Percentiles rank a stretch among this genome's conserved stretches.
Evolutionary conservation across 2,888 invertebrate species (phyloP).

Genomic region (Xestia c-nigrum): DNA sequence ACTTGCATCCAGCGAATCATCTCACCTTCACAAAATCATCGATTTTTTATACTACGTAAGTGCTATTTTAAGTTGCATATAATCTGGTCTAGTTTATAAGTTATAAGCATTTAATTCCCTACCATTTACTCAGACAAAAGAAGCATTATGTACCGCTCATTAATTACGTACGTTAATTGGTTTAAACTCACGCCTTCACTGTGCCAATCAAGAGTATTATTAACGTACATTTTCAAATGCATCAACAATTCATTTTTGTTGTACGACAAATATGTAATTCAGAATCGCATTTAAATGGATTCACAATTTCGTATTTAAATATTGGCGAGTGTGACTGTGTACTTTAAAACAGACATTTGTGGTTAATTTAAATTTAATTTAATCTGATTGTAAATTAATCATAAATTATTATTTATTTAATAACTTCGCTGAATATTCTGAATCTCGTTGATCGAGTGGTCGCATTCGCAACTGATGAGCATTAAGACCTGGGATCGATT

Average conservation of each 20-base stretch:
- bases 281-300: not conserved
- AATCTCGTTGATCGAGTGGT: not conserved
- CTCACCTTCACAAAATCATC: too few relatives aligned
- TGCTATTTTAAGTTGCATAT: not conserved
- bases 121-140: slow-evolving; percentile 17
- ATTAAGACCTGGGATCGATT: not conserved
- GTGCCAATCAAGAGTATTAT: slow-evolving; percentile 2
- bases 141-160: not conserved
- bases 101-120: not conserved
- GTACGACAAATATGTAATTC: not conserved
- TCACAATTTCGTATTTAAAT: not conserved
- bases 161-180: slow-evolving; percentile 28
- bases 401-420: not conserved
- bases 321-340: not conserved
- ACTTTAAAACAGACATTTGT: not conserved
- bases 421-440: not conserved
- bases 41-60: too few relatives aligned
- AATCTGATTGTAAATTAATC: not conserved
- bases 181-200: slow-evolving; percentile 13
- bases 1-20: too few relatives aligned
- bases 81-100: not conserved
- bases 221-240: slow-evolving; percentile 1
- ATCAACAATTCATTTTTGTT: slow-evolving; percentile 19
- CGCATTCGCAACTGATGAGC: not conserved
- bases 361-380: not conserved